These are phyloP conservation scores for Agelaius tricolor DNA, from an alignment of 2,113 vertebrate genomes.

Conservation along the genomic window DNA sequence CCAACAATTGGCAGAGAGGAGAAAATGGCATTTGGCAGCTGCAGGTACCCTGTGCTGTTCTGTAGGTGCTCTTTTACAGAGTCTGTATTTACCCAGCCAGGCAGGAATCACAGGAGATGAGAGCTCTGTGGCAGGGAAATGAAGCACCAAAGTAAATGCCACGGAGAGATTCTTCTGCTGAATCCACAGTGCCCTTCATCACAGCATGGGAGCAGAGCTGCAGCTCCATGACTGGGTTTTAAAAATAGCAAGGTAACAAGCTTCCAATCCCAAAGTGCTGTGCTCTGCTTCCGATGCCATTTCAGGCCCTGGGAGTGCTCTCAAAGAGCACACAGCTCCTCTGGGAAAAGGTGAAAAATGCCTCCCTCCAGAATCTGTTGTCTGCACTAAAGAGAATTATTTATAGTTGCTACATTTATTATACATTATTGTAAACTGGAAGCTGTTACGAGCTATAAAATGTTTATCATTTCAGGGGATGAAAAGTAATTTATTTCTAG, in stretches of 20 bases:
- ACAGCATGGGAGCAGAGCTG: background rate
- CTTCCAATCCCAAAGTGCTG: background rate
- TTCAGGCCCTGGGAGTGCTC: background rate
- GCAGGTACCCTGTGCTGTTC: background rate
- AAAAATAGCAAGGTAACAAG: constrained; percentile 11
- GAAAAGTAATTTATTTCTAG: background rate
- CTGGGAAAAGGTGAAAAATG: background rate
- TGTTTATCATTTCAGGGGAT: background rate
- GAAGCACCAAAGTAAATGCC: constrained; percentile 28
- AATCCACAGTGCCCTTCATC: constrained; percentile 33
- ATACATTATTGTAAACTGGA: background rate
- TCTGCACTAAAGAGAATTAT: background rate
- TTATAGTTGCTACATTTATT: background rate
- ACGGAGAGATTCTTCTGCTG: background rate
- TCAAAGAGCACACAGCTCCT: background rate
- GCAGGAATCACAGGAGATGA: constrained; percentile 3
- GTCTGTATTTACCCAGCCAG: constrained; percentile 26
- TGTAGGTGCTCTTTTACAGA: background rate
- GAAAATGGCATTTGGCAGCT: constrained; percentile 5
- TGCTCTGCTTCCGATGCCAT: background rate
- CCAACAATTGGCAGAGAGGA: background rate
- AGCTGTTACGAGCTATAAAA: background rate
- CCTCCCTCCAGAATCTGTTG: background rate
- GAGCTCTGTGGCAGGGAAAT: background rate
- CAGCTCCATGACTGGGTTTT: background rate